Evolutionary conservation across 2,113 vertebrate genomes (phyloP).

Genomic region (Arizona elegans): DNA sequence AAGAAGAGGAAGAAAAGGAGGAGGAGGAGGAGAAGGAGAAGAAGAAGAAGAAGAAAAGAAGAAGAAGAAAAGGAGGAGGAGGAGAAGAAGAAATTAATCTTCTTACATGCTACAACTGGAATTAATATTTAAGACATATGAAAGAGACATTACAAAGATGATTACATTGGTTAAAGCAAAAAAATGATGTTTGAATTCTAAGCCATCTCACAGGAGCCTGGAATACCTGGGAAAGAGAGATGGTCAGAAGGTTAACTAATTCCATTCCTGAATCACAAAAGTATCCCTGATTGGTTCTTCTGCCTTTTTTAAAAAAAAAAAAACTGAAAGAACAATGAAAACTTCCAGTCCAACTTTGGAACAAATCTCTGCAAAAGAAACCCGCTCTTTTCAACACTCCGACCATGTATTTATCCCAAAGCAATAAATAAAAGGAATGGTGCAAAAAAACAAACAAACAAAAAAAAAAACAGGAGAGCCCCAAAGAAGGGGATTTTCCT

Average conservation of each 20-base stretch:
- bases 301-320: not conserved
- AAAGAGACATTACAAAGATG: conserved; percentile 65
- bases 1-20: not conserved
- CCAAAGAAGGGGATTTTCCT: conserved; percentile 1
- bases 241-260: not conserved
- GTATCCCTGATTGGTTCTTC: not conserved
- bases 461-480: not conserved
- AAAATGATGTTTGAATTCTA: conserved; percentile 42
- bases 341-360: not conserved
- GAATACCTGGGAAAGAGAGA: conserved; percentile 17
- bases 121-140: conserved; percentile 71
- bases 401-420: conserved; percentile 21
- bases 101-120: conserved; percentile 49
- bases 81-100: not conserved
- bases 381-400: rapidly evolving
- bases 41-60: too few relatives aligned
- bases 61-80: too few relatives aligned
- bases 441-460: not conserved
- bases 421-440: conserved; percentile 11
- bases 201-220: not conserved
- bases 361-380: not conserved
- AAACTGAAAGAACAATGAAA: not conserved
- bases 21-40: not conserved
- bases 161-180: conserved; percentile 40
- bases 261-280: not conserved